Percentiles rank a stretch among this genome's conserved stretches.
Conservation (phyloP, 2,888 invertebrate species). For the Tholera decimalis region DNA sequence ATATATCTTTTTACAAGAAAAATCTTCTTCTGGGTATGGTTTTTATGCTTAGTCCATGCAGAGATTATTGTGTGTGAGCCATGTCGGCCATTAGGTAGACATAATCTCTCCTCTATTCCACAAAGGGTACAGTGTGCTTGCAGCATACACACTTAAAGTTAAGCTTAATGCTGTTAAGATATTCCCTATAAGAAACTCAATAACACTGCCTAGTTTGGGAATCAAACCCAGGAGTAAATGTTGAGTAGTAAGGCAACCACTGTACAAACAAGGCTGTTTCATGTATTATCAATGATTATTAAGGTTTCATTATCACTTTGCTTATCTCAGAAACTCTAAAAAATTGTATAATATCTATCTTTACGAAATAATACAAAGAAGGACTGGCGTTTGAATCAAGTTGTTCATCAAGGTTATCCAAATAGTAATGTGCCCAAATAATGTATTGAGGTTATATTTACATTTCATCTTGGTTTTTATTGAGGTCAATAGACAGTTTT, state of each 20-base stretch:
- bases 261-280: not conserved
- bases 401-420: slow-evolving; percentile 39
- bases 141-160: too few relatives aligned
- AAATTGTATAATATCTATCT: not conserved
- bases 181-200: not conserved
- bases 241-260: not conserved
- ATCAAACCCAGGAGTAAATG: not conserved
- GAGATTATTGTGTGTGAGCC: too few relatives aligned
- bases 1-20: too few relatives aligned
- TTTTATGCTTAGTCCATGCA: too few relatives aligned
- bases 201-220: not conserved
- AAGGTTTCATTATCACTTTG: not conserved
- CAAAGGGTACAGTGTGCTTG: too few relatives aligned
- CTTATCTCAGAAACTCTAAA: not conserved
- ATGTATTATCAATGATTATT: not conserved
- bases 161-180: not conserved
- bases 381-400: not conserved
- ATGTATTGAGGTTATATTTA: slow-evolving; percentile 57
- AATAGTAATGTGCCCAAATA: slow-evolving; percentile 34
- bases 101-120: too few relatives aligned
- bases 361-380: slow-evolving; percentile 7
- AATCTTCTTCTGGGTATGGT: too few relatives aligned
- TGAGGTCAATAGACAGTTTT: not conserved
- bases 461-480: slow-evolving; percentile 6
- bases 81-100: too few relatives aligned